Evolutionary conservation across 1,140 invertebrate species (phyloP), one percentile per base, ranked within the genome.

Genomic region (Rhopalosiphum maidis): DNA sequence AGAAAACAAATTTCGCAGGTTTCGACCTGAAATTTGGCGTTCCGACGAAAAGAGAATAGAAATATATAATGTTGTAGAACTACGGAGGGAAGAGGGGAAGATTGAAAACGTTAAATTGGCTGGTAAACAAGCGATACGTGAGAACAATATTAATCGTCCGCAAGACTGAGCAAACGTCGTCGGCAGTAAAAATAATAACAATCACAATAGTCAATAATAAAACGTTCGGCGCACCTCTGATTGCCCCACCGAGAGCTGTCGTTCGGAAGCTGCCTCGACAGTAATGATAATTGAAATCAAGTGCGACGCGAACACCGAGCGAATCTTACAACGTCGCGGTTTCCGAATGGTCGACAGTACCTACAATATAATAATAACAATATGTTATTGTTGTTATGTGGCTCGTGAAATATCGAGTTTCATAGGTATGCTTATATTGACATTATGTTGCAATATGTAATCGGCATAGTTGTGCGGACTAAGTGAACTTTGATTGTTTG

Each of bases 31-130:
- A 85, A 85, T 85, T n/a, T 77, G 60, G 2, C 35, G 43, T 46
- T 48, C 25, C 15, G 41, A 46, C 8, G 60, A 68, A 30, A 60
- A n/a, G 30, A n/a, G n/a, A n/a, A n/a, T 77, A n/a, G n/a, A n/a
- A 77, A 77, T n/a, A 77, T 77, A 18, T n/a, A 77, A 43, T 41
- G 25, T 11, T 23, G 83, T 4, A 1, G 37, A 23, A 9, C 35
- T 7, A 1, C 23, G 77, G 22, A 0, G 35, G 21, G 35, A 21
- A 77, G 9, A 11, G 43, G 25, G 25, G 43, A 6, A 15, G 43
- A 87, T 87, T 25, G 85, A 46, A 46, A 87, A 87, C 85, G 25
- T 87, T 46, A 87, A 87, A 87, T 87, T 87, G 85, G 85, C 43
- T 43, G 85, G 41, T 46, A 87, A 87, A 87, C 43, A 46, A 87